Conservation (phyloP, 2,113 vertebrate genomes). For the Hippocampus guttulatus region DNA sequence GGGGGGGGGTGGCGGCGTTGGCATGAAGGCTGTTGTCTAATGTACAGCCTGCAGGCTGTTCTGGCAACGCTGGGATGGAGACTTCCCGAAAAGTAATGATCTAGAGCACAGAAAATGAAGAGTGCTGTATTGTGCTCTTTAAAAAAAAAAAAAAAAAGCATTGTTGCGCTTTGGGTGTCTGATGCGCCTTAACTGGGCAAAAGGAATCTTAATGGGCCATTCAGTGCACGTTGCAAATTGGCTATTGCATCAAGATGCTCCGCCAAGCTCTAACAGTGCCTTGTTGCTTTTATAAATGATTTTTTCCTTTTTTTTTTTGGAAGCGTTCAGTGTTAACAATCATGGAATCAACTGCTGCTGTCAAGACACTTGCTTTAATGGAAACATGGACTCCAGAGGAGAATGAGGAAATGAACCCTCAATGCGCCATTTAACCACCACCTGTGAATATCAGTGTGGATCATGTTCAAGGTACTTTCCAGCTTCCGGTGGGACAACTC, state of each 20-base stretch:
- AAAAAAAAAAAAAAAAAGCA: conserved; percentile 1
- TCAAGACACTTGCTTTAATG: conserved; percentile 13
- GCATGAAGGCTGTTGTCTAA: conserved; percentile 37
- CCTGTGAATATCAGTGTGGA: conserved; percentile 15
- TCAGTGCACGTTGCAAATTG: conserved; percentile 16
- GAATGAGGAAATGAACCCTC: conserved; percentile 13
- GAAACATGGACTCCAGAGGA: not conserved
- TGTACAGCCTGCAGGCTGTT: conserved; percentile 32
- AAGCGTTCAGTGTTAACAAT: conserved; percentile 18
- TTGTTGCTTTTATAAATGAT: conserved; percentile 17
- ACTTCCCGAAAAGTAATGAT: conserved; percentile 32
- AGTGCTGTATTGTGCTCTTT: conserved; percentile 19
- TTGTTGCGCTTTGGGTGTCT: conserved; percentile 18
- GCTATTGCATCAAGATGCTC: conserved; percentile 10
- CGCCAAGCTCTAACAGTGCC: conserved; percentile 30
- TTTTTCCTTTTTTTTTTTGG: conserved; percentile 37
- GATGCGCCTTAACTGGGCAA: conserved; percentile 10
- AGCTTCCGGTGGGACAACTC: not conserved
- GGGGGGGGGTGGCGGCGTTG: conserved; percentile 44
- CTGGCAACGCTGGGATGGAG: conserved; percentile 22
- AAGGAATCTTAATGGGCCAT: conserved; percentile 28
- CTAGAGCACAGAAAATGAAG: conserved; percentile 16
- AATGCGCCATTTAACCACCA: not conserved
- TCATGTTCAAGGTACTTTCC: conserved; percentile 20
- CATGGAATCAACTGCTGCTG: conserved; percentile 13